Conservation (phyloP, 2,113 vertebrate species). For the Conger conger region DNA sequence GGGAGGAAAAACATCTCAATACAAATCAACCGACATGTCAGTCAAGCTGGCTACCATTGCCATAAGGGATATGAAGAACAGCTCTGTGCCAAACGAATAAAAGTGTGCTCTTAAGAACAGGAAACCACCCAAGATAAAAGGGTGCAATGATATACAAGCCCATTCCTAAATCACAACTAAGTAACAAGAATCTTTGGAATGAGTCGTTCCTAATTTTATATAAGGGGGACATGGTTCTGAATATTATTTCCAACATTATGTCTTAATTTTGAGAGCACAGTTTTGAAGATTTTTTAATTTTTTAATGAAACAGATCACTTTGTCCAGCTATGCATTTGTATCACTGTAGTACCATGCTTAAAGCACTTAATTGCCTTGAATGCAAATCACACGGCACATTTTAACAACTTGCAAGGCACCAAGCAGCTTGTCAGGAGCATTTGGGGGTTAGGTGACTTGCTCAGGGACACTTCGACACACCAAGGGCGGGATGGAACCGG, state of each 20-base stretch:
- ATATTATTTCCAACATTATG: neutral
- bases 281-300: neutral
- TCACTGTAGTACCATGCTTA: neutral
- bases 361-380: neutral
- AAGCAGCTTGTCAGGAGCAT: no score
- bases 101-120: neutral
- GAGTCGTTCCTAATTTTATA: neutral
- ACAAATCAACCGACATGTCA: slow-evolving; percentile 36
- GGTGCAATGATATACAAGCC: neutral
- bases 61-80: neutral
- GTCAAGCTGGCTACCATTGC: slow-evolving; percentile 4
- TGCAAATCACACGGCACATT: neutral
- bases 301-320: no score
- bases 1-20: slow-evolving; percentile 30
- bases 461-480: no score
- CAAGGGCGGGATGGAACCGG: no score
- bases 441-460: no score
- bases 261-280: neutral
- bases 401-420: neutral
- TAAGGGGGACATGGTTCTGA: neutral
- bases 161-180: neutral
- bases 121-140: neutral
- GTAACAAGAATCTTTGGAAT: neutral
- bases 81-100: slow-evolving; percentile 5
- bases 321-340: no score